Evolutionary conservation across 2,797 vertebrate species (phyloP).

Genomic region (Amblyraja radiata): DNA sequence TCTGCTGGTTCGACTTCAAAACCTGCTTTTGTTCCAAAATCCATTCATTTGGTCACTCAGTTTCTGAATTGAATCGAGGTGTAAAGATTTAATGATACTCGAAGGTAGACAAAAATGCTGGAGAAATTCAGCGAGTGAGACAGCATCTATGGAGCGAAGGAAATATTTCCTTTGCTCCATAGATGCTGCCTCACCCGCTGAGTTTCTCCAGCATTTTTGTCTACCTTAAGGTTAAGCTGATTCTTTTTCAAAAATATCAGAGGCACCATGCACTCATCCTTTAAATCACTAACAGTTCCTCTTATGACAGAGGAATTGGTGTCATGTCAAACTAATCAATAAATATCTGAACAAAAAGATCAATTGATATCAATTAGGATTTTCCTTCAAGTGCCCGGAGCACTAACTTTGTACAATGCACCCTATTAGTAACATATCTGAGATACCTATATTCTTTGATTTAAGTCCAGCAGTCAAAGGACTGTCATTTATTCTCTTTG

Average conservation of each 20-base stretch:
- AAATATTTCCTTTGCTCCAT: too few relatives aligned
- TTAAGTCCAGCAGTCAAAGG: neutral
- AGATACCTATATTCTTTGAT: neutral
- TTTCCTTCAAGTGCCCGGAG: neutral
- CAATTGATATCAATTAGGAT: neutral
- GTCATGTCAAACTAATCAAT: constrained; percentile 15
- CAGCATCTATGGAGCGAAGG: too few relatives aligned
- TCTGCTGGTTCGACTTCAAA: too few relatives aligned
- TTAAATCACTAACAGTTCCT: neutral
- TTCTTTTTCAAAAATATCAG: neutral
- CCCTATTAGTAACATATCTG: neutral
- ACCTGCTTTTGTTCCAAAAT: neutral
- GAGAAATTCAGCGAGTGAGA: too few relatives aligned
- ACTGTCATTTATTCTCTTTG: neutral
- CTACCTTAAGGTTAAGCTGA: neutral
- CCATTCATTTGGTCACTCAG: neutral
- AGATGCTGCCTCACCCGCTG: too few relatives aligned
- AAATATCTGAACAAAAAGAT: constrained; percentile 7
- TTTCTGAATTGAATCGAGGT: neutral
- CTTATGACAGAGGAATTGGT: neutral
- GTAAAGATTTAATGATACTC: neutral
- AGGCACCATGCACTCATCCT: neutral
- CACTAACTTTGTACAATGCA: neutral
- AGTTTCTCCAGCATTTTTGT: too few relatives aligned
- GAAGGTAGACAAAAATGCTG: too few relatives aligned